Percentiles rank a stretch among this genome's conserved stretches.
phyloP scores from a whole-genome alignment of 2,113 vertebrate genomes.

The Upupa epops region DNA sequence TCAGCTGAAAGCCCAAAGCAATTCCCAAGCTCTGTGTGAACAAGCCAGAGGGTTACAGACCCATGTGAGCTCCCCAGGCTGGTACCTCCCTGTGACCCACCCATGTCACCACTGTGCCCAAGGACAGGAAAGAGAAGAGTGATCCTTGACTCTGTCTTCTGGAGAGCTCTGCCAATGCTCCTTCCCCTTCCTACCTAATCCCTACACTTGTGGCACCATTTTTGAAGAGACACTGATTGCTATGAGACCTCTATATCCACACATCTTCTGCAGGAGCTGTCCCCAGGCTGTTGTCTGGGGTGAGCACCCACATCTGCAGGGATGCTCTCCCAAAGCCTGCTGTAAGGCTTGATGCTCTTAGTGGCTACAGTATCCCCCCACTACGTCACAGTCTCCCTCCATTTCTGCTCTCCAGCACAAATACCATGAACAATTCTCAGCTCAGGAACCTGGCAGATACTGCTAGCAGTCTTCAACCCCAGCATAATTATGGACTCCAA shows the following conservation, averaged over 20 bases:
- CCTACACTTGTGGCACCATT: not conserved
- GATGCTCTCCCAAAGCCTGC: not conserved
- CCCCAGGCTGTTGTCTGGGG: not conserved
- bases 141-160: not conserved
- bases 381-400: not conserved
- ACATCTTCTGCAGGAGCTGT: not conserved
- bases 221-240: not conserved
- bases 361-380: rapidly evolving
- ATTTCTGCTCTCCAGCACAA: not conserved
- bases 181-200: not conserved
- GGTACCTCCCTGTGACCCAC: not conserved
- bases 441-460: not conserved
- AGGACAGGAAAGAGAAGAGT: not conserved
- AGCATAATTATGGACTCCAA: not conserved
- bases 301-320: not conserved
- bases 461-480: rapidly evolving
- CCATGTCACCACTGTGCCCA: rapidly evolving
- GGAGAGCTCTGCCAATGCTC: rapidly evolving
- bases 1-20: not conserved
- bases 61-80: rapidly evolving
- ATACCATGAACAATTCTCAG: not conserved
- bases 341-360: rapidly evolving
- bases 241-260: not conserved
- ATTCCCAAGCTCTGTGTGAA: not conserved
- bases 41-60: not conserved